Conservation (phyloP, 2,888 invertebrate genomes). For the Leucoma salicis region DNA sequence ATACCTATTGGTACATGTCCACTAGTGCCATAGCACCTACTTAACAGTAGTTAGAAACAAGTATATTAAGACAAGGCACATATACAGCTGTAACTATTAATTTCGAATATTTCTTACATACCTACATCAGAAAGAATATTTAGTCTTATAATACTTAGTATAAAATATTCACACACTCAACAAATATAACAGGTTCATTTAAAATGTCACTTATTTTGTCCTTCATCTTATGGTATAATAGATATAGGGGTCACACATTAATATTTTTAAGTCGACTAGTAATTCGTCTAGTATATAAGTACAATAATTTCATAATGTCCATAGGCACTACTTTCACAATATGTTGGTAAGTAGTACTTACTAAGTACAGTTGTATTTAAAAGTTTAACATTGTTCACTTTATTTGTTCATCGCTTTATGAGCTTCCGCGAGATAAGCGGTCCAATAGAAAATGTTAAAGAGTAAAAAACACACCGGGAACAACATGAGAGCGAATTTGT, state of each 20-base stretch:
- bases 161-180: constrained; percentile 14
- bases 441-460: constrained; percentile 83
- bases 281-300: constrained; percentile 61
- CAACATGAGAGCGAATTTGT: constrained; percentile 82
- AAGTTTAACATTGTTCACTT: constrained; percentile 29
- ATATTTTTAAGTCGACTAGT: constrained; percentile 60
- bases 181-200: constrained; percentile 14
- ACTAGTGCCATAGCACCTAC: constrained; percentile 21
- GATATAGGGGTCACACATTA: constrained; percentile 30
- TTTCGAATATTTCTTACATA: constrained; percentile 15
- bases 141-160: constrained; percentile 13
- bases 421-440: constrained; percentile 83
- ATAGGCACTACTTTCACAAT: constrained; percentile 47
- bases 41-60: constrained; percentile 10
- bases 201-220: constrained; percentile 18
- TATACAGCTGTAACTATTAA: constrained; percentile 32
- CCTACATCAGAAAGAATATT: constrained; percentile 11
- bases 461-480: constrained; percentile 83
- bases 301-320: constrained; percentile 45
- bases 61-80: constrained; percentile 31
- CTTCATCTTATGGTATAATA: constrained; percentile 20
- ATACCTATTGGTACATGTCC: constrained; percentile 23
- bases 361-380: too few species aligned
- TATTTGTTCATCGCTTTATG: constrained; percentile 53
- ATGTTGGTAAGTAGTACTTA: constrained; percentile 11